Evolutionary conservation across 2,888 invertebrate species (phyloP).

Genomic region (Ligdia adustata): DNA sequence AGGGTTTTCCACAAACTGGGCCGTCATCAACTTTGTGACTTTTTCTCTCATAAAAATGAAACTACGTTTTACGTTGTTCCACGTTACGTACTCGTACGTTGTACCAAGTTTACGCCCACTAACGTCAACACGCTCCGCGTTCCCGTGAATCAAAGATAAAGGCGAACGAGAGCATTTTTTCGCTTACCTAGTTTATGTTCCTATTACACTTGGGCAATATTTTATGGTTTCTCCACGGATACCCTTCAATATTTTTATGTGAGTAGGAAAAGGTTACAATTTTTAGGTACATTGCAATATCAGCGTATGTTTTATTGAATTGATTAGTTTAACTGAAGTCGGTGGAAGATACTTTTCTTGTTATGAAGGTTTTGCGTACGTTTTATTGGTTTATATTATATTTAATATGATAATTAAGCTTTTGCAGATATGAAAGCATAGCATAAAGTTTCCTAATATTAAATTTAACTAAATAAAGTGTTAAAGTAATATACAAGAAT

Average conservation of each 20-base stretch:
- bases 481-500: too few species aligned
- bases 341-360: neutral
- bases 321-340: conserved; percentile 14
- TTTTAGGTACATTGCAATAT: conserved; percentile 26
- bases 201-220: conserved; percentile 47
- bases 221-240: conserved; percentile 48
- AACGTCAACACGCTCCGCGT: conserved; percentile 34
- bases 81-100: conserved; percentile 20
- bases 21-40: conserved; percentile 22
- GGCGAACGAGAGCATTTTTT: conserved; percentile 42
- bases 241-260: conserved; percentile 46
- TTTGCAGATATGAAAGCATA: neutral
- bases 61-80: conserved; percentile 26
- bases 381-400: neutral
- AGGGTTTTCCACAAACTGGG: conserved; percentile 17
- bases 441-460: neutral
- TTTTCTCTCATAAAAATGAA: conserved; percentile 26
- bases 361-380: neutral
- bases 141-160: conserved; percentile 46
- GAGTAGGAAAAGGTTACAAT: conserved; percentile 33
- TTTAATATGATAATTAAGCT: neutral
- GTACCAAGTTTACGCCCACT: conserved; percentile 24
- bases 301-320: conserved; percentile 23
- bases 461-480: too few species aligned
- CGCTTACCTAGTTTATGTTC: conserved; percentile 47